phyloP scores from a whole-genome alignment of 2,113 vertebrate species.

The Abramis brama region DNA sequence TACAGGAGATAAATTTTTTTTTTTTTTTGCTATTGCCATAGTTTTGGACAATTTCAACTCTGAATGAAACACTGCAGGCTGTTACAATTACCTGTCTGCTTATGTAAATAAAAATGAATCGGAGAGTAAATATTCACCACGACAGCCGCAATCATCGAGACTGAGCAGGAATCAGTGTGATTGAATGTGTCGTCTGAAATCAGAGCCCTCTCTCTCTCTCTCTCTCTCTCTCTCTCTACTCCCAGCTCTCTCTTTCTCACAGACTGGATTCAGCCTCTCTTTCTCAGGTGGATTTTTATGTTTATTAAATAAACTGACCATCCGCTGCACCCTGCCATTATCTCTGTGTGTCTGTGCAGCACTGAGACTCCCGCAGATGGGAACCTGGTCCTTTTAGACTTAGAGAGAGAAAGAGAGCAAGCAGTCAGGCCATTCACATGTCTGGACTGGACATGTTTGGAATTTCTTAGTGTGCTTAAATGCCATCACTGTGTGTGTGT shows the following conservation, averaged over 20 bases:
- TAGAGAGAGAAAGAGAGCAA: background rate
- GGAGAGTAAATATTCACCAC: background rate
- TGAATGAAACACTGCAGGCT: background rate
- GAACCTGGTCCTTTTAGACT: slow-evolving; percentile 62
- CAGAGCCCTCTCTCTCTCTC: slow-evolving; percentile 18
- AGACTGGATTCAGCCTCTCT: slow-evolving; percentile 51
- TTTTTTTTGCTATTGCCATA: background rate
- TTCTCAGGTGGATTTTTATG: slow-evolving; percentile 64
- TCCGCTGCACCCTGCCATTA: slow-evolving; percentile 72
- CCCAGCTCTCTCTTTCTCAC: slow-evolving; percentile 33
- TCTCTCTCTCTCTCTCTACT: background rate
- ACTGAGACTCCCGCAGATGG: slow-evolving; percentile 65
- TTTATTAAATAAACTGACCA: slow-evolving; percentile 78
- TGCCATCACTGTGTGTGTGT: slow-evolving; percentile 51
- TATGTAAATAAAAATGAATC: slow-evolving; percentile 35
- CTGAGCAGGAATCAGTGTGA: slow-evolving; percentile 78
- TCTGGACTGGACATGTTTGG: slow-evolving; percentile 58
- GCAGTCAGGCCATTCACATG: slow-evolving; percentile 59
- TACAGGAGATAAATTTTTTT: background rate
- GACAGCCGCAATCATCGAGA: slow-evolving; percentile 72
- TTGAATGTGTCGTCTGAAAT: slow-evolving; percentile 70
- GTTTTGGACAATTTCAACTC: slow-evolving; percentile 12
- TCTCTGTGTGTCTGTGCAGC: slow-evolving; percentile 60
- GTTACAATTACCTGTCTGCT: slow-evolving; percentile 19
- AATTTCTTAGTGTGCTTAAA: slow-evolving; percentile 55